Conservation (phyloP, 2,113 vertebrate species). For the Otis tarda region DNA sequence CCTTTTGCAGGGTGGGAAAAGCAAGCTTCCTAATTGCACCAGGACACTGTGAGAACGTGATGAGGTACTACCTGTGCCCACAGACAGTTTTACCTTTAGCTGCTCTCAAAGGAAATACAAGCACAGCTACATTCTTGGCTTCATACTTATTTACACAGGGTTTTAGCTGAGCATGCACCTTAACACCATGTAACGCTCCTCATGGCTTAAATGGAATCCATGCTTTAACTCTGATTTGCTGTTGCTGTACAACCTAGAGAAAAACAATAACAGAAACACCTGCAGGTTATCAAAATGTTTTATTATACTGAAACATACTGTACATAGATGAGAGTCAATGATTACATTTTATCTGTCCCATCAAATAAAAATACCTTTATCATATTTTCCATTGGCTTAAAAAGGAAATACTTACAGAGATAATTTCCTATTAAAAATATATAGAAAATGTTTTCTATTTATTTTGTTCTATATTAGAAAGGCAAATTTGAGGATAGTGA, state of each 20-base stretch:
- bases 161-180: neutral
- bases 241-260: neutral
- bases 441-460: neutral
- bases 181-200: neutral
- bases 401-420: slow-evolving; percentile 8
- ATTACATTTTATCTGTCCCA: neutral
- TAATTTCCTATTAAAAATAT: slow-evolving; percentile 14
- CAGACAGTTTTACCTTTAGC: neutral
- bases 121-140: neutral
- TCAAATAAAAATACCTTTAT: neutral
- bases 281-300: slow-evolving; percentile 13
- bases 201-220: neutral
- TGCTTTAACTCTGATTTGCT: neutral
- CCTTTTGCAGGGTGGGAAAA: neutral
- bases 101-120: neutral
- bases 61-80: neutral
- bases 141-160: neutral
- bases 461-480: slow-evolving; percentile 26
- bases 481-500: neutral
- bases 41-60: neutral
- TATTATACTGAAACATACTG: slow-evolving; percentile 26
- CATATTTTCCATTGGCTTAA: neutral
- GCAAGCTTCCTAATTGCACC: neutral
- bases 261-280: neutral
- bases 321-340: neutral